Evolutionary conservation across 2,797 vertebrate genomes (phyloP).

Genomic region (Coreius guichenoti): DNA sequence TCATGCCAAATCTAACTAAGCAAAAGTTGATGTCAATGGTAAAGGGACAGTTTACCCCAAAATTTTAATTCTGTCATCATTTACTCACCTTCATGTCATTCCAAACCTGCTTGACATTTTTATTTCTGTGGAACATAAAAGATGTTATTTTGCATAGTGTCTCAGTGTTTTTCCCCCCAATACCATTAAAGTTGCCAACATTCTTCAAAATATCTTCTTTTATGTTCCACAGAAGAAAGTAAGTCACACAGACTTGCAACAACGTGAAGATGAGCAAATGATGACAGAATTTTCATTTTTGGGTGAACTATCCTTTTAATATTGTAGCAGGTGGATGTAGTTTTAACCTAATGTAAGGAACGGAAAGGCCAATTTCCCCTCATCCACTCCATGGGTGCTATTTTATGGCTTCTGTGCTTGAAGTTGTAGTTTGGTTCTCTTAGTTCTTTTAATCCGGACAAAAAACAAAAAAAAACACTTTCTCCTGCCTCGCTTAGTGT

Average conservation of each 20-base stretch:
- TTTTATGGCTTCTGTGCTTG: neutral
- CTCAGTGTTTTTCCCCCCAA: neutral
- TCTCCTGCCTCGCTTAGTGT: too few relatives aligned
- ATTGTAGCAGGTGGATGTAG: neutral
- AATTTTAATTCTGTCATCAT: neutral
- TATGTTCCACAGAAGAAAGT: neutral
- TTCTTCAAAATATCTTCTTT: constrained; percentile 13
- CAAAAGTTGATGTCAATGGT: neutral
- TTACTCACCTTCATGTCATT: neutral
- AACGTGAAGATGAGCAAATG: neutral
- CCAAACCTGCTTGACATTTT: neutral
- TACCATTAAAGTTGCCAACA: neutral
- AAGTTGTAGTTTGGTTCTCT: neutral
- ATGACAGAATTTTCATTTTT: neutral
- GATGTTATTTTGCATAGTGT: neutral
- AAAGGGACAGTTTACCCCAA: neutral
- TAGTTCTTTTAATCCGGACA: too few relatives aligned
- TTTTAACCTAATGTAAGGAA: neutral
- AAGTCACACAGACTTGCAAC: neutral
- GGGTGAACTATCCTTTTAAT: too few relatives aligned
- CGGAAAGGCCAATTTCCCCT: neutral
- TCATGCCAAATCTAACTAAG: neutral
- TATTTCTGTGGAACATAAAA: neutral
- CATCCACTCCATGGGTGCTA: neutral
- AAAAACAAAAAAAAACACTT: too few relatives aligned